These are phyloP conservation scores for Myathropa florea DNA, from an alignment of 2,888 invertebrate species.

Conservation along the genomic window DNA sequence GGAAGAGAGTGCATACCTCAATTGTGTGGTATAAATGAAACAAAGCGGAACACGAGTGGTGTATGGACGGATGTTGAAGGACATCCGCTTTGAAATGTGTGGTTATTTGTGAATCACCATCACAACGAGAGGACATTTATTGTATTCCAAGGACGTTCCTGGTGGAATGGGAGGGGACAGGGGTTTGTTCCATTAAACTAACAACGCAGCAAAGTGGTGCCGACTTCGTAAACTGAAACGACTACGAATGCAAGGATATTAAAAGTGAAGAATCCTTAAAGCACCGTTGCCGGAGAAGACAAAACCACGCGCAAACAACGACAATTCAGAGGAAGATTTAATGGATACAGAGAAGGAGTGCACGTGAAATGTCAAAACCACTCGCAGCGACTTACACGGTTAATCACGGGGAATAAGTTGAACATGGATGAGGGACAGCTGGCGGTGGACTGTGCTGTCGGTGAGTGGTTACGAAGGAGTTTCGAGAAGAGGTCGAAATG, in stretches of 20 bases:
- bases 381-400: background rate
- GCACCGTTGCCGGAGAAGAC: no score
- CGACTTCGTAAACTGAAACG: background rate
- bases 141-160: background rate
- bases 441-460: background rate
- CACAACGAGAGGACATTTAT: background rate
- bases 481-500: no score
- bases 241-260: background rate
- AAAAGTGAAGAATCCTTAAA: background rate
- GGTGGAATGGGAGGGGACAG: background rate
- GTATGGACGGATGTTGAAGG: background rate
- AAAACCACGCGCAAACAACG: background rate
- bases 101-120: background rate
- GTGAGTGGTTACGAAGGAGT: background rate
- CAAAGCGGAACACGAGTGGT: background rate
- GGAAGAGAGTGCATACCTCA: background rate
- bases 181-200: background rate
- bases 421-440: background rate
- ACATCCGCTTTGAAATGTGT: background rate
- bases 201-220: background rate
- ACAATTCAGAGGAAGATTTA: background rate
- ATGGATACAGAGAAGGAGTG: background rate
- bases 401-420: conserved; percentile 5
- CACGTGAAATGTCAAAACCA: background rate
- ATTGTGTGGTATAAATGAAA: conserved; percentile 23